A percentile compares a stretch with the other conserved stretches of the same genome.
These are phyloP conservation scores for Pachypeltis micranthus DNA, from an alignment of 1,140 invertebrate genomes.

Conservation along the genomic window DNA sequence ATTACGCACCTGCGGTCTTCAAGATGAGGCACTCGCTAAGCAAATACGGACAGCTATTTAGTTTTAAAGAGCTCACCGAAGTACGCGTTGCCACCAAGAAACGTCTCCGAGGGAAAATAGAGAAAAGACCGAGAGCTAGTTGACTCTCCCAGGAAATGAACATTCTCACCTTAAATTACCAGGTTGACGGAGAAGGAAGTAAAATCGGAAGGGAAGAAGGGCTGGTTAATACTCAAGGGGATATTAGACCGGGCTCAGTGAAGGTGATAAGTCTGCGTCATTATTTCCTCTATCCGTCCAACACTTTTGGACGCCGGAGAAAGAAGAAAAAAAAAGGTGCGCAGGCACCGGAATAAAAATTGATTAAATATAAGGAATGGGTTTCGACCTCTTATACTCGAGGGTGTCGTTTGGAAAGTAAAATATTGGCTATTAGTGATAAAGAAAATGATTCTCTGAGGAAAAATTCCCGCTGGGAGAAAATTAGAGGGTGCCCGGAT, in stretches of 20 bases:
- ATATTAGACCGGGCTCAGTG: background rate
- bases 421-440: constrained; percentile 8
- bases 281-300: background rate
- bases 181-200: background rate
- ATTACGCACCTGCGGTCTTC: too few relatives aligned
- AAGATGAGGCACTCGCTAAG: too few relatives aligned
- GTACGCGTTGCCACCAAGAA: too few relatives aligned
- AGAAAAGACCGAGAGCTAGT: too few relatives aligned
- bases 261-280: background rate
- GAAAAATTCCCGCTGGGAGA: background rate
- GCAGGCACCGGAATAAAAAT: background rate
- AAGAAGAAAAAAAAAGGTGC: too few relatives aligned
- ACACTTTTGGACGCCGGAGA: too few relatives aligned
- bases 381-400: background rate
- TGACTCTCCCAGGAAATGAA: too few relatives aligned
- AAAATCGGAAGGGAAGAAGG: background rate
- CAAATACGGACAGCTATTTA: too few relatives aligned
- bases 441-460: constrained; percentile 1
- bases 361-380: constrained; percentile 3
- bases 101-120: too few relatives aligned
- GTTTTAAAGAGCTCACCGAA: too few relatives aligned
- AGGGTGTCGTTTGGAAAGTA: constrained; percentile 5
- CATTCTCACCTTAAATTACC: too few relatives aligned
- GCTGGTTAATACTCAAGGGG: background rate
- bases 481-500: background rate